Evolutionary conservation across 2,113 vertebrate genomes (phyloP).

Genomic region (Nyctibius bracteatus): DNA sequence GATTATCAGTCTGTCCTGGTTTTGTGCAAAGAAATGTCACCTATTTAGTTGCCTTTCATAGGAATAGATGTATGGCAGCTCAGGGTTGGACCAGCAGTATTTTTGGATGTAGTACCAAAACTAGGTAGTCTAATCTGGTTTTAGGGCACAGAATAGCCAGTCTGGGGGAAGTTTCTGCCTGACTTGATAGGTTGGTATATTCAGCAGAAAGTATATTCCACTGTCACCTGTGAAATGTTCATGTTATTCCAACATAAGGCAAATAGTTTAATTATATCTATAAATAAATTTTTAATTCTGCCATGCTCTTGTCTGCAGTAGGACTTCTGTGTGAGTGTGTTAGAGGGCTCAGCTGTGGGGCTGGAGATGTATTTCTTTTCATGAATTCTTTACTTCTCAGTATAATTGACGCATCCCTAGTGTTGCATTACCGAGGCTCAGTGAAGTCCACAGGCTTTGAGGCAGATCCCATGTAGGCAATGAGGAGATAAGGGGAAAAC

Average conservation of each 20-base stretch:
- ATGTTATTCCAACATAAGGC: neutral
- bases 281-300: neutral
- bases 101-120: neutral
- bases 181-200: neutral
- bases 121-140: neutral
- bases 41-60: neutral
- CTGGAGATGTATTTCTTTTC: neutral
- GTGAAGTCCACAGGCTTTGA: neutral
- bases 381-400: neutral
- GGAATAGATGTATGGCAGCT: neutral
- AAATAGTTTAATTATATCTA: neutral
- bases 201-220: neutral
- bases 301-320: neutral
- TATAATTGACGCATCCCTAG: neutral
- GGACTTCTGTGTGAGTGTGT: neutral
- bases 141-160: neutral
- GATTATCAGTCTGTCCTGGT: neutral
- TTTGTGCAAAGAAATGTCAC: neutral
- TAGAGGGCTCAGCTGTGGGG: neutral
- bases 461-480: neutral
- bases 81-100: neutral
- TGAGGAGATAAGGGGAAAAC: neutral
- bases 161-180: neutral
- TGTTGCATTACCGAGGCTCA: neutral
- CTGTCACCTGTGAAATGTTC: fast-evolving